Base-by-base conservation (phyloP, 2,888 invertebrate genomes). In the Dryococelus australis region DNA sequence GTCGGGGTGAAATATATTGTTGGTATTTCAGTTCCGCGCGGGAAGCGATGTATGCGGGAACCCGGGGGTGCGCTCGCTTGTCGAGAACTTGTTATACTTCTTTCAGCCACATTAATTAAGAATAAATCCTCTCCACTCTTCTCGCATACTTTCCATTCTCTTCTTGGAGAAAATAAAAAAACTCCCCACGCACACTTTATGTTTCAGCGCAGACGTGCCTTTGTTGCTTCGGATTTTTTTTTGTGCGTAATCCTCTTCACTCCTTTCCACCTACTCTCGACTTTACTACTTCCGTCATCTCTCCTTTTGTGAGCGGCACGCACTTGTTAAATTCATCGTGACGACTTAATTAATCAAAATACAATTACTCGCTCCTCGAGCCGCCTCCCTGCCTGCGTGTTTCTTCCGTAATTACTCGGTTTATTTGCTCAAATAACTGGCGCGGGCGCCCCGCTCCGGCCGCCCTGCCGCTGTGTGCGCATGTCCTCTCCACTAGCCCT, bases 101-200 rank as follows among this genome's bases (percentile, higher is more conserved):
- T 65, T 65, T 65, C 65, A 65, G 65, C 65, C 65, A 65, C 65
- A 65, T 65, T 65, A 65, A 65, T 65, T 65, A 65, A 65, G 65
- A 65, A 65, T 65, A 65, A 65, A 65, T 20, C 65, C 65, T 65
- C 65, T 65, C n/a, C 65, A n/a, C 24, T 65, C 20, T 20, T 65
- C 65, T 24, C 65, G 65, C 65, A 65, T 65, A 65, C n/a, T 65
- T 65, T n/a, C 8, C 65, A 9, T 65, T 65, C 65, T 65, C 65
- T n/a, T 47, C 16, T 13, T 16, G n/a, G 65, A 65, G n/a, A n/a
- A n/a, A n/a, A n/a, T n/a, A n/a, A 24, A 65, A 65, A 65, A 65
- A 0, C 20, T n/a, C 20, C 35, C 20, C 65, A 65, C 8, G 65
- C 65, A 65, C 65, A 65, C 65, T 65, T 65, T n/a, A 65, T 65